Conservation (phyloP, 2,113 vertebrate genomes). For the Epinephelus lanceolatus region DNA sequence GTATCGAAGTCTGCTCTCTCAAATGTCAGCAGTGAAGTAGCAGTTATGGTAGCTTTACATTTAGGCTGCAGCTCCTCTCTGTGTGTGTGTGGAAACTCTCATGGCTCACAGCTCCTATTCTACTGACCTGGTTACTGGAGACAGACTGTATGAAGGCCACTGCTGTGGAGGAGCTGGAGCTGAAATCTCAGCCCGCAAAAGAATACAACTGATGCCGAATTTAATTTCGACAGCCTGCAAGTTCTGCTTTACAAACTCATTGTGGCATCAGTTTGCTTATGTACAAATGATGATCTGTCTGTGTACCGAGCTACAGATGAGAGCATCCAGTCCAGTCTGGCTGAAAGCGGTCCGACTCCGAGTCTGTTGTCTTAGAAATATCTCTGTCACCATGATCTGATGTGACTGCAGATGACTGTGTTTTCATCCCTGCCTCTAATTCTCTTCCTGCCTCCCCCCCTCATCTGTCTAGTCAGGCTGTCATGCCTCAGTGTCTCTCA, state of each 20-base stretch:
- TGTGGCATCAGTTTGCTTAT: neutral
- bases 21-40: slow-evolving; percentile 12
- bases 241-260: neutral
- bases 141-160: neutral
- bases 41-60: slow-evolving; percentile 22
- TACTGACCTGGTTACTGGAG: slow-evolving; percentile 34
- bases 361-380: slow-evolving; percentile 44
- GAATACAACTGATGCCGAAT: neutral
- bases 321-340: slow-evolving; percentile 6
- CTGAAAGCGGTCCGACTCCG: slow-evolving; percentile 39
- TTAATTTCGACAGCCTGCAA: neutral
- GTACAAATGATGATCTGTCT: slow-evolving; percentile 2
- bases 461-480: slow-evolving; percentile 61
- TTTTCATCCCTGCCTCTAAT: slow-evolving; percentile 36
- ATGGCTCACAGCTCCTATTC: slow-evolving; percentile 22
- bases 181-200: neutral
- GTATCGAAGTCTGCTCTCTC: slow-evolving; percentile 13
- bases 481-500: slow-evolving; percentile 49
- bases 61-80: neutral
- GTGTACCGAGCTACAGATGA: slow-evolving; percentile 9
- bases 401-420: slow-evolving; percentile 61
- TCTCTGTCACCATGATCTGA: slow-evolving; percentile 54
- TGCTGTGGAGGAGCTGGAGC: neutral
- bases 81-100: slow-evolving; percentile 31
- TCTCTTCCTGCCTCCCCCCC: slow-evolving; percentile 24